Evolutionary conservation across 2,113 vertebrate genomes (phyloP).

Genomic region (Erythrolamprus reginae): DNA sequence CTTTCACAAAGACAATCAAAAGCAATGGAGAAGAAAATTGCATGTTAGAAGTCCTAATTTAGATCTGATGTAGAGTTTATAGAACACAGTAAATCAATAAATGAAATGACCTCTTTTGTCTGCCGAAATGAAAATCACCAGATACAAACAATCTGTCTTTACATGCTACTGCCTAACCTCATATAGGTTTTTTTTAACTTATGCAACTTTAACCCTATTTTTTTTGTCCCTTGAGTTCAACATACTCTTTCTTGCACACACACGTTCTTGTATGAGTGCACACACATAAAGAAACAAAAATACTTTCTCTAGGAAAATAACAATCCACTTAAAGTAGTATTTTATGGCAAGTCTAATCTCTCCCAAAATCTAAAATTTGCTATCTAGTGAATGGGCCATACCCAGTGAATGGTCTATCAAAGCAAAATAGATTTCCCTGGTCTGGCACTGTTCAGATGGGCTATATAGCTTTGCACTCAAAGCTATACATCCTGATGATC

Average conservation of each 20-base stretch:
- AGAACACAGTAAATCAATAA: conserved; percentile 9
- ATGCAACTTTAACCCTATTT: background rate
- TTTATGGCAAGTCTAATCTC: background rate
- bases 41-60: conserved; percentile 5
- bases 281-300: background rate
- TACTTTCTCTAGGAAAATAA: background rate
- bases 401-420: background rate
- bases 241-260: background rate
- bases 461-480: background rate
- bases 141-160: background rate
- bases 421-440: background rate
- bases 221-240: background rate
- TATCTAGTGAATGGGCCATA: background rate
- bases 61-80: conserved; percentile 1
- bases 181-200: background rate
- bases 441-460: background rate
- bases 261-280: background rate
- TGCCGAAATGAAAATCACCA: background rate
- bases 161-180: background rate
- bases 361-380: background rate
- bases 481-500: background rate
- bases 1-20: conserved; percentile 28
- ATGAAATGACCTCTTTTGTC: background rate
- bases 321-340: background rate
- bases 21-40: conserved; percentile 2